Evolutionary conservation across 2,888 invertebrate genomes (phyloP), one percentile per base, ranked within the genome.

Genomic region (Caenorhabditis afra): DNA sequence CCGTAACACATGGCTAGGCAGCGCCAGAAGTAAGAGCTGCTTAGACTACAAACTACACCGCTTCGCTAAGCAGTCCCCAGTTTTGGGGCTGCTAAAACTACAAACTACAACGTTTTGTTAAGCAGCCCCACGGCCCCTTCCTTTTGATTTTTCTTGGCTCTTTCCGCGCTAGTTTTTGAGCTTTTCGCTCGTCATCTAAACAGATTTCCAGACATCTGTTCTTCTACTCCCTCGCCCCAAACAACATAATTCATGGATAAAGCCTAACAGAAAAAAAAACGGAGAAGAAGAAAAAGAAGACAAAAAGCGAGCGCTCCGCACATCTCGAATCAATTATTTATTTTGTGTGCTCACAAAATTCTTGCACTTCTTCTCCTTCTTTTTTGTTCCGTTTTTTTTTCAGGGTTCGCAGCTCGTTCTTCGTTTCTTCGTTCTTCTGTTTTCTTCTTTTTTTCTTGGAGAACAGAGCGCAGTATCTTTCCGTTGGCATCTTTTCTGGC

Each of bases 281-380:
- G n/a, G n/a, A 37, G 37, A 11, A 41, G 11, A 41, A 41, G 11
- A 41, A 41, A 41, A 11, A 11, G 41, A 14, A 41, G 41, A 11
- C 3, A 11, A 16, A 45, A 16, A 29, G 16, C 37, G 14, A 35
- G 29, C 58, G 37, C 41, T 55, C 22, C 59, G 29, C 23, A 45
- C 59, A 45, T 59, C 59, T 59, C 39, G 29, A 47, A 45, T 59
- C 39, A 39, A 37, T 57, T 41, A 39, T 41, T 57, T 57, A 39
- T 59, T 45, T 59, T 45, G 39, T 59, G 39, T 45, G 52, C 59
- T 59, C 59, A 39, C 45, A 35, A 37, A 41, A 20, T 45, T 45
- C 47, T 44, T 29, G 35, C 59, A 39, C 59, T 59, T 41, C 47
- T 45, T 39, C 59, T 59, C 23, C 37, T 18, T 44, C 58, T 35